Conservation (phyloP, 2,797 vertebrate genomes). For the Scolopax bukidnonensis region DNA sequence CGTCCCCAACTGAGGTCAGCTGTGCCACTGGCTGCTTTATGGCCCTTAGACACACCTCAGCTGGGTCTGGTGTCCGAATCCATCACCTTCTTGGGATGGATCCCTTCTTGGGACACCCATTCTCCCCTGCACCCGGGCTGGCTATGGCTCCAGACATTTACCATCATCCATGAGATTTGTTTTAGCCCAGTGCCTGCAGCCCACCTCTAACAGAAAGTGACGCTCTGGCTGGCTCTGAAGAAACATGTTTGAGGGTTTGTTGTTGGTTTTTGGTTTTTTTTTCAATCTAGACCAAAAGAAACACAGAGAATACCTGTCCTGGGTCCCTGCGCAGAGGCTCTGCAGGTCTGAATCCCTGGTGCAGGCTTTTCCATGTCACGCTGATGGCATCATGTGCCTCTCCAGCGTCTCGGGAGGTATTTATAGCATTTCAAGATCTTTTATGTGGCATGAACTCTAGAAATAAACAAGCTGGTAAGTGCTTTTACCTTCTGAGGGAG, state of each 20-base stretch:
- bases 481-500: not conserved
- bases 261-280: not conserved
- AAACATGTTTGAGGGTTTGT: not conserved
- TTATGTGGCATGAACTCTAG: not conserved
- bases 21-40: not conserved
- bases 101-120: no score
- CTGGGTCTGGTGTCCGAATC: not conserved
- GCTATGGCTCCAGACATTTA: rapidly evolving
- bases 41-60: not conserved
- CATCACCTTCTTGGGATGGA: not conserved
- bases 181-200: not conserved
- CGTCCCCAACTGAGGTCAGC: not conserved
- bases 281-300: rapidly evolving
- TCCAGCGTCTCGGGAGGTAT: not conserved
- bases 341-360: rapidly evolving
- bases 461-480: not conserved
- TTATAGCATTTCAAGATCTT: not conserved
- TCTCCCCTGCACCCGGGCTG: rapidly evolving
- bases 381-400: rapidly evolving
- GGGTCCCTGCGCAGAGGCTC: rapidly evolving
- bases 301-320: rapidly evolving
- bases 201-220: no score
- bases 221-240: not conserved
- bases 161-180: rapidly evolving
- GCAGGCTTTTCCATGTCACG: rapidly evolving